Base-by-base conservation (phyloP, 2,797 vertebrate genomes). In the Sebastes steindachneri region DNA sequence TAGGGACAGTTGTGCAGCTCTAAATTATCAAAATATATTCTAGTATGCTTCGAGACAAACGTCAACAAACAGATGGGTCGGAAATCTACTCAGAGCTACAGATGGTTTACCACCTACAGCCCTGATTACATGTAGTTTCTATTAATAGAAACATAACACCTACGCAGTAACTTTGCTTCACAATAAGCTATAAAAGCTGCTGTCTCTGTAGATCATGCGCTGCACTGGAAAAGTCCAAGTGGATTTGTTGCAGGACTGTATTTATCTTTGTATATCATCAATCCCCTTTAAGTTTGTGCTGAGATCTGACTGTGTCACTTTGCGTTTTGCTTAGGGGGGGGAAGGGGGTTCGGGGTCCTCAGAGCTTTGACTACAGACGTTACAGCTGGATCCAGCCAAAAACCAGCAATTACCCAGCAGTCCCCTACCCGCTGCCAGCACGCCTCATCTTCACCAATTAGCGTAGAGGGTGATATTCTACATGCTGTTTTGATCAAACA, bases 391-490 rank as follows among this genome's bases (percentile, higher is more conserved):
- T 80, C 65, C 77, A 90, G 75, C 79, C 73, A 78, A 84, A 77
- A 77, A 66, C 77, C 65, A 73, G 78, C 87, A 92, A 93, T 94
- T 94, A 94, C 88, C 88, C 91, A 90, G 91, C 80, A 89, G 86
- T 80, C 82, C 86, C 78, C 85, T 83, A n/a, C 77, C 76, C 86
- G 33, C 57, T 66, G 74, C 85, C 89, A 83, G 82, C 63, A 25
- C 0, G 72, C 69, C 91, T 94, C 92, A 90, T 94, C 92, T 93
- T 84, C 88, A 77, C 91, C 91, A 94, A 94, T 94, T 94, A 94
- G 85, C 31, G 14, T 83, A 2, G 82, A 87, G 88, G 81, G 79
- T 82, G 80, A 91, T 90, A 78, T 79, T 86, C 69, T 62, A 68
- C 90, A 89, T 74, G 86, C 89, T 86, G 93, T 86, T 93, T 85